Conservation (phyloP, 2,113 vertebrate genomes). For the Platysternon megacephalum region DNA sequence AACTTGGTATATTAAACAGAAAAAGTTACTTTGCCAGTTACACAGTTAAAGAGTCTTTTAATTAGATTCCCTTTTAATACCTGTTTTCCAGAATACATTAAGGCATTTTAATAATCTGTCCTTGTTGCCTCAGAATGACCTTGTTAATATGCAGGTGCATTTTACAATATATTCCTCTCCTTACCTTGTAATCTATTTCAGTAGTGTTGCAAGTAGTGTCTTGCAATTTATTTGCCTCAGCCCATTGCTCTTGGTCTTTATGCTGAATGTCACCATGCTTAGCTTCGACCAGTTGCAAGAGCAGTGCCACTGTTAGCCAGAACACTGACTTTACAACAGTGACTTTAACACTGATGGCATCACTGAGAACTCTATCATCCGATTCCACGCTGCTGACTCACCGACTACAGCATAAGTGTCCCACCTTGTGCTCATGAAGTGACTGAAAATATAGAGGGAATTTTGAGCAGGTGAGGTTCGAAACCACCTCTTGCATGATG, state of each 20-base stretch:
- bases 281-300: not conserved
- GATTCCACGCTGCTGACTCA: not conserved
- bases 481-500: not conserved
- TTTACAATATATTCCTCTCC: not conserved
- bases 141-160: not conserved
- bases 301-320: not conserved
- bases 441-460: not conserved
- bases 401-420: not conserved
- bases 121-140: conserved; percentile 12
- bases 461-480: not conserved
- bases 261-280: not conserved
- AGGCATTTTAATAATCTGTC: conserved; percentile 22
- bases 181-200: not conserved
- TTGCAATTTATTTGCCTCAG: not conserved
- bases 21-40: conserved; percentile 13
- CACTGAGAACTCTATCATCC: not conserved
- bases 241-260: not conserved
- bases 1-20: conserved; percentile 42
- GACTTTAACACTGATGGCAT: accelerated
- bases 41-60: conserved; percentile 15
- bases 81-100: not conserved
- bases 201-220: not conserved
- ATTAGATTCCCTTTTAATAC: conserved; percentile 21
- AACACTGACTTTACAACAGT: not conserved
- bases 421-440: not conserved